Evolutionary conservation across 2,797 vertebrate genomes (phyloP).

Genomic region (Apodemus agrarius): DNA sequence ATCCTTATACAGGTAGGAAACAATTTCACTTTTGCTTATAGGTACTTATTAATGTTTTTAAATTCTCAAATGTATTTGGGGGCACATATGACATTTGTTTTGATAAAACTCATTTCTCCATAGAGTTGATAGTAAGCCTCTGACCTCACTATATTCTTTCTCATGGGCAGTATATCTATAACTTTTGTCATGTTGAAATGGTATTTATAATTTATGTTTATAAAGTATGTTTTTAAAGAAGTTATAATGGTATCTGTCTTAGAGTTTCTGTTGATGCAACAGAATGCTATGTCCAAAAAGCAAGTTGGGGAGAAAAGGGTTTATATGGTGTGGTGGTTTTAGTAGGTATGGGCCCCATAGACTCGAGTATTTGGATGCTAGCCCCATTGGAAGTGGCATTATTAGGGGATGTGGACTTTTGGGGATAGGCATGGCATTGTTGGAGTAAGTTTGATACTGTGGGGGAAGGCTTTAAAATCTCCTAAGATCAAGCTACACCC

Average conservation of each 20-base stretch:
- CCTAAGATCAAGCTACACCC: too few relatives aligned
- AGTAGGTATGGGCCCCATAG: background rate
- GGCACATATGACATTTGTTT: background rate
- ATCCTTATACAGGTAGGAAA: background rate
- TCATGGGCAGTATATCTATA: background rate
- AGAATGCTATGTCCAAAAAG: background rate
- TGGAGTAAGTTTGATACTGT: background rate
- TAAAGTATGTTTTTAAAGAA: background rate
- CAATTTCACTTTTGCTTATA: background rate
- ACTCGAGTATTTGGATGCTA: background rate
- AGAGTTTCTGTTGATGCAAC: background rate
- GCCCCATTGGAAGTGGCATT: background rate
- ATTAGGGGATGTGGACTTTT: background rate
- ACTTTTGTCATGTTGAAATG: background rate
- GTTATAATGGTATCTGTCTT: background rate
- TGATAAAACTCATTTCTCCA: background rate
- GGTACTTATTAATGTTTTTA: background rate
- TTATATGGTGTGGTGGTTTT: background rate
- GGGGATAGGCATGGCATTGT: background rate
- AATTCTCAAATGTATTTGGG: background rate
- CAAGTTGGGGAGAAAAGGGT: background rate
- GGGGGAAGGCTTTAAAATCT: too few relatives aligned
- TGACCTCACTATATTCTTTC: background rate
- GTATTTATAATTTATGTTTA: background rate
- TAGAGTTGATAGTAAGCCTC: background rate